Base-by-base conservation (phyloP, 2,888 invertebrate genomes). In the Metalampra italica region DNA sequence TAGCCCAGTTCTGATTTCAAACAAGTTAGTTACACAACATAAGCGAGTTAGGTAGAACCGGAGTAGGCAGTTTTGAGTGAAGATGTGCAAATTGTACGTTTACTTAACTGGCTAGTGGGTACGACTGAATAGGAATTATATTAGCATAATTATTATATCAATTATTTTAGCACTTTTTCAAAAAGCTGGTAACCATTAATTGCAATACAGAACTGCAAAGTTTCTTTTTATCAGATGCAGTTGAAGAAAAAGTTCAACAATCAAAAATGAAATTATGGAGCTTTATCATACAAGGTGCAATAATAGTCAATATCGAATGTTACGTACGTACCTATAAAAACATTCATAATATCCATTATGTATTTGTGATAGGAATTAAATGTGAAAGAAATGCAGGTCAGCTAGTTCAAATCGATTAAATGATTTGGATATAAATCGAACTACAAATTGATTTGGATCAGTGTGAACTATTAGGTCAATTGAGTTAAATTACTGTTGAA, bases 1-100 rank as follows among this genome's bases (percentile, higher is more conserved):
- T 34, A 34, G 36, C 44, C 44, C 44, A 34, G 34, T 44, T 43
- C 43, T 13, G 15, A n/a, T 15, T 34, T n/a, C 15, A 13, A 44
- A 44, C 44, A 9, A 34, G 44, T 44, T 22, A 8, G 36, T 44
- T 44, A 34, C 34, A 44, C n/a, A 11, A 15, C 9, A 11, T 9
- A 22, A 22, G 3, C 30, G 8, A 30, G 22, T 41, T 15, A 29
- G 34, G 3, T 9, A 8, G 11, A 42, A 42, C 42, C 30, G 42
- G 42, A 15, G 7, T 13, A 15, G 9, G 14, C 12, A 12, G 42
- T 29, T 42, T 29, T 30, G 12, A 29, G 9, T 42, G 42, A 42
- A 42, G 42, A 42, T 29, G 42, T 9, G 7, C 34, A 34, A 34
- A 34, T n/a, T n/a, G n/a, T 34, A 34, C 34, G 11, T 34, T 30